Percentiles rank a stretch among this genome's conserved stretches.
These are phyloP conservation scores for Autographa pulchrina DNA, from an alignment of 2,888 invertebrate species.

Conservation along the genomic window DNA sequence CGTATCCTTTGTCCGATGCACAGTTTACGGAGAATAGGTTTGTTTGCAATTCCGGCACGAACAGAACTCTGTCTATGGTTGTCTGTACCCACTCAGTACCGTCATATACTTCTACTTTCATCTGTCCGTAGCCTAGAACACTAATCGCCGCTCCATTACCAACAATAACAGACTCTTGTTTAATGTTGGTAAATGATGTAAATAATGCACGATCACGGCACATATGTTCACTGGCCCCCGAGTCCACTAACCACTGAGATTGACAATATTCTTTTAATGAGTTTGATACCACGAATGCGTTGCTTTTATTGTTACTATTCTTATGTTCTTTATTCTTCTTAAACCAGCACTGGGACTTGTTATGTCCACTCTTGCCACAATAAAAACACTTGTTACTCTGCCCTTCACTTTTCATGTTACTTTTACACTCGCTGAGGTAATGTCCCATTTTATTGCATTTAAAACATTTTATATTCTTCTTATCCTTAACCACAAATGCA, in stretches of 20 bases:
- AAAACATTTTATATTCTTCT: background rate
- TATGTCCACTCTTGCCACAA: background rate
- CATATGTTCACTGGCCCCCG: background rate
- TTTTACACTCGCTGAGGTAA: background rate
- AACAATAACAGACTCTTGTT: background rate
- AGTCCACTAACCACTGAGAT: background rate
- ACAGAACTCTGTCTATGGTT: slow-evolving; percentile 42
- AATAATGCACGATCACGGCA: background rate
- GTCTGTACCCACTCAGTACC: background rate
- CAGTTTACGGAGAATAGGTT: slow-evolving; percentile 53
- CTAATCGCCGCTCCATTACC: background rate
- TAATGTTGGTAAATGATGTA: background rate
- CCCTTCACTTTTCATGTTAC: background rate
- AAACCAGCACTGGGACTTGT: background rate
- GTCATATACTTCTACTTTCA: background rate
- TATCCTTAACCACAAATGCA: background rate
- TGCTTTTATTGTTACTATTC: background rate
- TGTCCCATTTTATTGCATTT: background rate
- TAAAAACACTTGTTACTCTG: background rate
- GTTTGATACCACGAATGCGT: background rate
- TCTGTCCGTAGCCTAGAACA: background rate
- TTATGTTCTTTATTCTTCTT: slow-evolving; percentile 18
- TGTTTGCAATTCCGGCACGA: slow-evolving; percentile 49
- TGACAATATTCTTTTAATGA: background rate
- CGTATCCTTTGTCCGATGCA: slow-evolving; percentile 50